Evolutionary conservation across 2,113 vertebrate genomes (phyloP), one percentile per base, ranked within the genome.

Genomic region (Nothocercus julius): DNA sequence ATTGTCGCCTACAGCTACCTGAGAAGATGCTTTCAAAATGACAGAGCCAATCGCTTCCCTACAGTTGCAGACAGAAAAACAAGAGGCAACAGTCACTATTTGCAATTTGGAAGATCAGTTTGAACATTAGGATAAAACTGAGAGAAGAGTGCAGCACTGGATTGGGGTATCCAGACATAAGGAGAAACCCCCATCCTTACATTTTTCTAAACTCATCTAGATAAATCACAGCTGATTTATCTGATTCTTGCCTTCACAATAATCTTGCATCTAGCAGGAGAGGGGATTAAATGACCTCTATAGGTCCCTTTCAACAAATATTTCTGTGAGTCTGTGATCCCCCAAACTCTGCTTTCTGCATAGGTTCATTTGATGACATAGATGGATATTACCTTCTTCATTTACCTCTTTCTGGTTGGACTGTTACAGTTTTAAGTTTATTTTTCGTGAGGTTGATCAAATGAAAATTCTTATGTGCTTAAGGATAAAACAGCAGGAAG

Each of bases 381-480:
- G 8, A 45, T 7, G 6, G 2, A 21, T 69, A 69, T 73, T 81
- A 47, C 45, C 3, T 5, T 85, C 4, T 56, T 59, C 5, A 22
- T 85, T 59, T 83, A 15, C 9, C 7, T 83, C 49, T 20, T 7
- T 1, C 25, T 84, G 27, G n/a, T 58, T 5, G 4, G 3, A 2
- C n/a, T 78, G 20, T 11, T 66, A 44, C 0, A 0, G 5, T 38
- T 87, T 82, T 36, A 44, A 51, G 16, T 9, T 2, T 70, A n/a
- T 44, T 54, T 54, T 38, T 17, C 20, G 9, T 4, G 0, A 53
- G 16, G 13, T 36, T 53, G 68, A 86, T 72, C 25, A 76, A 83
- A 63, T 1, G 4, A 70, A 68, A 95, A 54, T 40, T 58, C 49
- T 44, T 45, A 40, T 13, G 4, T 58, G 3, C 20, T 14, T 59